Base-by-base conservation (phyloP, 2,113 vertebrate species). In the Notarius quadriscutis region DNA sequence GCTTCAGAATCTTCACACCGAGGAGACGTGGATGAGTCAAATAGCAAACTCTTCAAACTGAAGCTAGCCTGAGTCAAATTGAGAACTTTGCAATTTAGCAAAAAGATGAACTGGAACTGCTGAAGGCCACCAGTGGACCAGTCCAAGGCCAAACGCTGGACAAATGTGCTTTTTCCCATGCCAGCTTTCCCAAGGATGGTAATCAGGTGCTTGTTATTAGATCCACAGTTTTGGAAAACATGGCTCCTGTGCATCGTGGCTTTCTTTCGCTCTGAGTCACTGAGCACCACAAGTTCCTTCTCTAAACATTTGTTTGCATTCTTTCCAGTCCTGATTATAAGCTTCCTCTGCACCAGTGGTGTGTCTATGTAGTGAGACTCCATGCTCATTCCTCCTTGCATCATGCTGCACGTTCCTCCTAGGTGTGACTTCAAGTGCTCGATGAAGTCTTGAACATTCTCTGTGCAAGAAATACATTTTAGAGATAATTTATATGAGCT, bases 31-130 rank as follows among this genome's bases (percentile, higher is more conserved):
- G 94, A 96, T 14, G 93, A 88, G 4, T 93, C 92, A 41, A 97
- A 94, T 0, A 99, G 95, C 74, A 99, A 94, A 2, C 94, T 95
- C 85, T 93, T 95, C 17, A 99, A 93, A 89, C 93, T 94, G 77
- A 89, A 95, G 25, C 0, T 27, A 0, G 94, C 87, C n/a, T 93
- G 92, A 0, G 88, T 91, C 4, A 93, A 88, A 83, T 94, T 93
- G 89, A 97, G 86, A 6, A 91, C 85, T 88, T 93, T 95, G 87
- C 95, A 95, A 20, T 97, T 95, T 80, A 97, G 84, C 50, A 93
- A 81, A 93, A 99, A 98, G 18, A 97, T 93, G 82, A 98, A 98
- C 91, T 97, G 96, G 86, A 97, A 99, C 55, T 96, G 95, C 1
- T 95, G 93, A 81, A 97, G 90, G 75, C 89, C 88, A 83, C 96